Conservation (phyloP, 2,888 invertebrate species). For the Neoaliturus tenellus region DNA sequence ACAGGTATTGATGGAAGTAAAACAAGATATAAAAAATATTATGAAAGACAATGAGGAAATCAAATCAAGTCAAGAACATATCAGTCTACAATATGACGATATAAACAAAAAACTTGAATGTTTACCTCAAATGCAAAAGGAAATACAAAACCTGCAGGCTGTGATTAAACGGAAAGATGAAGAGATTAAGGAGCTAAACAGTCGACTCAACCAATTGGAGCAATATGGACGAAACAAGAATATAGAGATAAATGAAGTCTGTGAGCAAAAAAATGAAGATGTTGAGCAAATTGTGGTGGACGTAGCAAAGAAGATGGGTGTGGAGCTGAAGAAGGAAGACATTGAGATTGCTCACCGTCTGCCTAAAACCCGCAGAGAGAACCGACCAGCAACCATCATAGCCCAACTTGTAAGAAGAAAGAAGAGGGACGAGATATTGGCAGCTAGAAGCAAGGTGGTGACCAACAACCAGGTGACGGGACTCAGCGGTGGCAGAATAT, state of each 20-base stretch:
- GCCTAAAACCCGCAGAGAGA: neutral
- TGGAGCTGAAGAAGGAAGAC: neutral
- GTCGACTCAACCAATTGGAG: neutral
- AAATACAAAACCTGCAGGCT: neutral
- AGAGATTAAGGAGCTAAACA: neutral
- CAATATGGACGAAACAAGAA: constrained; percentile 61
- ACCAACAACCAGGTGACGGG: constrained; percentile 1
- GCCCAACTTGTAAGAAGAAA: neutral
- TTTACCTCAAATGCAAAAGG: neutral
- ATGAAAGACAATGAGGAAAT: neutral
- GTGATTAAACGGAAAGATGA: neutral
- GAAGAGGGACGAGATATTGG: neutral
- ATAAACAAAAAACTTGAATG: neutral
- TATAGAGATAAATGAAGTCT: neutral
- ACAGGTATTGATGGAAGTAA: neutral
- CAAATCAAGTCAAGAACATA: neutral
- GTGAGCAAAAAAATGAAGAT: neutral
- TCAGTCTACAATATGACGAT: neutral
- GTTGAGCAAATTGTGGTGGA: neutral
- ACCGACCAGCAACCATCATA: constrained; percentile 5
- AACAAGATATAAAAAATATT: neutral
- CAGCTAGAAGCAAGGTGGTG: neutral
- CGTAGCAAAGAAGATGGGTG: neutral
- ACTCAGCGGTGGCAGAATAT: neutral
- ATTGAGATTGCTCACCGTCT: neutral